Evolutionary conservation across 2,113 vertebrate genomes (phyloP).

Genomic region (Gavia stellata): DNA sequence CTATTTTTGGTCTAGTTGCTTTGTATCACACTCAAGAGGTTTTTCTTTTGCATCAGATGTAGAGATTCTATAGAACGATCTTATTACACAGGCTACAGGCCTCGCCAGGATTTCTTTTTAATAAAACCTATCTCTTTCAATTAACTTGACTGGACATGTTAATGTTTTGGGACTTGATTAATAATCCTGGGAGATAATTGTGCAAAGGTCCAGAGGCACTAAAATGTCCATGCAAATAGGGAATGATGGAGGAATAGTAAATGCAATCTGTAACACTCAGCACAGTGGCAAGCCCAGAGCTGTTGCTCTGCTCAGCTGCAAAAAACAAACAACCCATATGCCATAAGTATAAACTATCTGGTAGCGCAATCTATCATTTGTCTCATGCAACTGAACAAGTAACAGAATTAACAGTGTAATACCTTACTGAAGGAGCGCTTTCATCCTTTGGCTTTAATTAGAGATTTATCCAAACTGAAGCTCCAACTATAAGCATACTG

Average conservation of each 20-base stretch:
- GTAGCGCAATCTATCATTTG: conserved; percentile 28
- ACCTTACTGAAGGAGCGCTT: conserved; percentile 2
- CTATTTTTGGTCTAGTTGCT: not conserved
- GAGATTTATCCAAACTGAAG: not conserved
- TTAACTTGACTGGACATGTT: conserved; percentile 56
- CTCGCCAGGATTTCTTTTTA: conserved; percentile 23
- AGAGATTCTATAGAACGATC: not conserved
- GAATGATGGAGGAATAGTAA: conserved; percentile 61
- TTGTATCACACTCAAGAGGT: not conserved
- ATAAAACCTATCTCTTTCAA: conserved; percentile 54
- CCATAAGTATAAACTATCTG: conserved; percentile 63
- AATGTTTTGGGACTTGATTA: conserved; percentile 53
- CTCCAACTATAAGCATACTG: not conserved
- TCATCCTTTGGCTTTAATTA: conserved; percentile 14
- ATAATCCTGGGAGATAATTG: conserved; percentile 53
- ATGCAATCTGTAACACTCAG: conserved; percentile 50
- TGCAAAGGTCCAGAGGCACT: conserved; percentile 64
- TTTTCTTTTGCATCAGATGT: not conserved
- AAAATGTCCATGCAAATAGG: conserved; percentile 60
- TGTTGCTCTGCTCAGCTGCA: conserved; percentile 60
- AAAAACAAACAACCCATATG: conserved; percentile 63
- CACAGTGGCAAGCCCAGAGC: conserved; percentile 56
- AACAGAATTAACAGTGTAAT: not conserved
- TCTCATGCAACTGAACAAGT: conserved; percentile 7
- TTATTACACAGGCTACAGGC: conserved; percentile 10